These are phyloP conservation scores for Coracias cyanogaster DNA, from an alignment of 2,797 vertebrate genomes.

Conservation along the genomic window DNA sequence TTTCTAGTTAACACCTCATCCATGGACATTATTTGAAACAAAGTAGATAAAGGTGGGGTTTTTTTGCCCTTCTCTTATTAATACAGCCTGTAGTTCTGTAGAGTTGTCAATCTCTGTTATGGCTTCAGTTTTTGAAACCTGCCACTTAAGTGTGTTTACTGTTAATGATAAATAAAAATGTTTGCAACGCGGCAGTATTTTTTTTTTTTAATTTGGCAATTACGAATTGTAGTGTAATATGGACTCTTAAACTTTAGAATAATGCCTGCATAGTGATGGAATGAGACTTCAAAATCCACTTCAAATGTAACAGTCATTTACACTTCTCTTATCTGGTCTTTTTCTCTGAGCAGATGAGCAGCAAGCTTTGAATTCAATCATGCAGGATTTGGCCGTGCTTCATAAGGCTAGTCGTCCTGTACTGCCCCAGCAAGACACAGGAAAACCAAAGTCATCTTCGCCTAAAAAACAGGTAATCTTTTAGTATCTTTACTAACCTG, in stretches of 20 bases:
- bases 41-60: neutral
- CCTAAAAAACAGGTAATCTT: conserved; percentile 93
- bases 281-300: neutral
- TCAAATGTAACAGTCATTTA: neutral
- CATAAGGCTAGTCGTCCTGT: conserved; percentile 95
- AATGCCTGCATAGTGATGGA: neutral
- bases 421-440: conserved; percentile 87
- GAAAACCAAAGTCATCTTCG: conserved; percentile 91
- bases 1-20: neutral
- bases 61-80: neutral
- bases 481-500: neutral
- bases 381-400: conserved; percentile 98
- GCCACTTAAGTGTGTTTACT: neutral
- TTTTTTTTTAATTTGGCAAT: neutral
- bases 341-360: conserved; percentile 87
- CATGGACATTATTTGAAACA: neutral
- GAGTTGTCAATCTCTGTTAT: neutral
- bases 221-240: neutral
- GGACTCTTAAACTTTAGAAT: neutral
- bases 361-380: conserved; percentile 98
- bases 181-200: neutral
- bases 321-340: neutral
- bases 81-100: neutral
- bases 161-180: neutral
- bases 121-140: neutral